Conservation (phyloP, 2,888 invertebrate species). For the Pogonocherus hispidulus region DNA sequence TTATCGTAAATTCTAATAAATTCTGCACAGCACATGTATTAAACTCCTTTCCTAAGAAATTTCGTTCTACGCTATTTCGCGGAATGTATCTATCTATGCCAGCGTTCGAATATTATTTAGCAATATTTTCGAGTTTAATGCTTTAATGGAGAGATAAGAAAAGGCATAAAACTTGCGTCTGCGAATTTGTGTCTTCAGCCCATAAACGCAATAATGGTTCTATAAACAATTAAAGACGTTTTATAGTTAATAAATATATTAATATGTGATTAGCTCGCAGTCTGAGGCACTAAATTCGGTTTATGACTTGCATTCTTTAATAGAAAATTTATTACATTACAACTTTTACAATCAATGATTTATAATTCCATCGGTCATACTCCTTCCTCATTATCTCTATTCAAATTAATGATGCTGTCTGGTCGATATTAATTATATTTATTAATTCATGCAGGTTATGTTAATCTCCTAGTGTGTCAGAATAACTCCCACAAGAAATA, state of each 20-base stretch:
- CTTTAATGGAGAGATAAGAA: slow-evolving; percentile 10
- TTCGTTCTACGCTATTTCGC: not conserved
- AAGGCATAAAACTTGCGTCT: slow-evolving; percentile 7
- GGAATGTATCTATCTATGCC: not conserved
- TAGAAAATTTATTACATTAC: slow-evolving; percentile 30
- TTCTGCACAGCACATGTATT: not conserved
- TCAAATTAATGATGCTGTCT: too few species aligned
- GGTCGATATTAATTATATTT: too few species aligned
- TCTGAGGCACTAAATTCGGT: slow-evolving; percentile 22
- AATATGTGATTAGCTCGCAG: slow-evolving; percentile 30
- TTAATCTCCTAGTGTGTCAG: too few species aligned
- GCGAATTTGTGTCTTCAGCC: slow-evolving; percentile 22
- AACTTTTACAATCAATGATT: slow-evolving; percentile 27
- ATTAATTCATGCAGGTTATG: too few species aligned
- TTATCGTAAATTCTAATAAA: not conserved
- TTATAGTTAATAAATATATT: slow-evolving; percentile 37
- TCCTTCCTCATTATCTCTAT: not conserved
- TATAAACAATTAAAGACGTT: slow-evolving; percentile 33
- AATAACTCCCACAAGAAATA: not conserved
- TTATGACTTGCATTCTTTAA: slow-evolving; percentile 31
- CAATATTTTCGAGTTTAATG: not conserved
- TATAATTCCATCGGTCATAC: slow-evolving; percentile 17
- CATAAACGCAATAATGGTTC: slow-evolving; percentile 30
- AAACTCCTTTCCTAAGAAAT: not conserved
- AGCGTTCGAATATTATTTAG: not conserved